Evolutionary conservation across 2,888 invertebrate genomes (phyloP).

Genomic region (Rhamphomyia laevipes): DNA sequence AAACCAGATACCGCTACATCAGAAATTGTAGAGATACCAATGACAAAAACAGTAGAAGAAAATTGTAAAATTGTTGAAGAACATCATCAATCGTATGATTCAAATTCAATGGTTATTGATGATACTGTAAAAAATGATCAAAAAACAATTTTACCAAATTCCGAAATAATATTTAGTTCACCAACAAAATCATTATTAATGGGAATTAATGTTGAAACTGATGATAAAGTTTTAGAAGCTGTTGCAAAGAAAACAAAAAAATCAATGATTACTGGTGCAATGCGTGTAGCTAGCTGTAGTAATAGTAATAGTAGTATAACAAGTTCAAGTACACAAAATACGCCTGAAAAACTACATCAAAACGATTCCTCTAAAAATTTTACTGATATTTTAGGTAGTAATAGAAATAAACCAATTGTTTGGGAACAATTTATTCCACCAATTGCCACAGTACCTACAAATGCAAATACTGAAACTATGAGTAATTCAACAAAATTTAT

Average conservation of each 20-base stretch:
- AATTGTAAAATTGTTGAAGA: slow-evolving; percentile 6
- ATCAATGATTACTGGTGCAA: slow-evolving; percentile 26
- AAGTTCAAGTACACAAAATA: slow-evolving; percentile 3
- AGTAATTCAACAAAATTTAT: slow-evolving; percentile 3
- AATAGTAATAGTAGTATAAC: background rate
- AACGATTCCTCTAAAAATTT: background rate
- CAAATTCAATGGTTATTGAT: slow-evolving; percentile 7
- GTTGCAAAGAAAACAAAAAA: slow-evolving; percentile 36
- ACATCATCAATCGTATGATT: slow-evolving; percentile 5
- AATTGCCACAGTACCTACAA: background rate
- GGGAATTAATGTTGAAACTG: slow-evolving; percentile 6
- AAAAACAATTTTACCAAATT: slow-evolving; percentile 1
- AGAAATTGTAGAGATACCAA: background rate
- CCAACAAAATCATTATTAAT: slow-evolving; percentile 1
- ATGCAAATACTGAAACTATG: slow-evolving; percentile 7
- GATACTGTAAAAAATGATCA: slow-evolving; percentile 7
- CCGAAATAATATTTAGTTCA: slow-evolving; percentile 2
- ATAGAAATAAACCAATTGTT: slow-evolving; percentile 1
- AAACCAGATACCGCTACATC: background rate
- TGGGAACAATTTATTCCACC: slow-evolving; percentile 7
- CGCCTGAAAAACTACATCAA: background rate
- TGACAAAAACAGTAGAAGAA: slow-evolving; percentile 4
- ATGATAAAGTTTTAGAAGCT: slow-evolving; percentile 30
- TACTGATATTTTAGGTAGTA: background rate
- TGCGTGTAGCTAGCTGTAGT: slow-evolving; percentile 5